Evolutionary conservation across 2,888 invertebrate species (phyloP).

Genomic region (Hofmannophila pseudospretella): DNA sequence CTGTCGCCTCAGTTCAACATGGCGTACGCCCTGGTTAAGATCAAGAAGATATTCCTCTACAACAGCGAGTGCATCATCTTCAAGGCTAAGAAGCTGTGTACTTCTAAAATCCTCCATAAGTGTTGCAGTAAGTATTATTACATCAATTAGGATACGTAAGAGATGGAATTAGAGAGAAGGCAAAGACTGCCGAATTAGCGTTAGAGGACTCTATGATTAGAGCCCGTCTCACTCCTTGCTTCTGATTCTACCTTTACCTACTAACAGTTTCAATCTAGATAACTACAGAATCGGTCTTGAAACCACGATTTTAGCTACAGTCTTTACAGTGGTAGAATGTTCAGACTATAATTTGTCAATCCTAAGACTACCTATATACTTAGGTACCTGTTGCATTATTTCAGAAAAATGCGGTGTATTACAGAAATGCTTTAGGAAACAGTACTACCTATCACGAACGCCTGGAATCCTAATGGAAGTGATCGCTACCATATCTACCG

Average conservation of each 20-base stretch:
- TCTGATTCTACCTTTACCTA: too few relatives aligned
- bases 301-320: too few relatives aligned
- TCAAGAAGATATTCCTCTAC: constrained; percentile 52
- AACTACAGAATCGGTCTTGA: too few relatives aligned
- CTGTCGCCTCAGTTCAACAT: constrained; percentile 63
- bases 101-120: constrained; percentile 44
- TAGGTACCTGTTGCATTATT: constrained; percentile 4
- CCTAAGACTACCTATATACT: too few relatives aligned
- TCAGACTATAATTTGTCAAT: too few relatives aligned
- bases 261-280: too few relatives aligned
- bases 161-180: too few relatives aligned
- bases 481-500: constrained; percentile 33
- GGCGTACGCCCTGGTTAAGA: constrained; percentile 54
- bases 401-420: constrained; percentile 61
- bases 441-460: constrained; percentile 32
- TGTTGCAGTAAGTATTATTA: constrained; percentile 50
- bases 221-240: too few relatives aligned
- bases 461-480: constrained; percentile 42
- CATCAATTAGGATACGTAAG: too few relatives aligned
- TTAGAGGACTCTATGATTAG: too few relatives aligned
- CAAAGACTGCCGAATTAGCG: too few relatives aligned
- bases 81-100: constrained; percentile 38
- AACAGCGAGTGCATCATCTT: constrained; percentile 57
- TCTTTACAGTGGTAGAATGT: too few relatives aligned
- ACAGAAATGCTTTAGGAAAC: constrained; percentile 46